Evolutionary conservation across 2,113 vertebrate genomes (phyloP), one percentile per base, ranked within the genome.

Genomic region (Gnathonemus echidnorhynchus): DNA sequence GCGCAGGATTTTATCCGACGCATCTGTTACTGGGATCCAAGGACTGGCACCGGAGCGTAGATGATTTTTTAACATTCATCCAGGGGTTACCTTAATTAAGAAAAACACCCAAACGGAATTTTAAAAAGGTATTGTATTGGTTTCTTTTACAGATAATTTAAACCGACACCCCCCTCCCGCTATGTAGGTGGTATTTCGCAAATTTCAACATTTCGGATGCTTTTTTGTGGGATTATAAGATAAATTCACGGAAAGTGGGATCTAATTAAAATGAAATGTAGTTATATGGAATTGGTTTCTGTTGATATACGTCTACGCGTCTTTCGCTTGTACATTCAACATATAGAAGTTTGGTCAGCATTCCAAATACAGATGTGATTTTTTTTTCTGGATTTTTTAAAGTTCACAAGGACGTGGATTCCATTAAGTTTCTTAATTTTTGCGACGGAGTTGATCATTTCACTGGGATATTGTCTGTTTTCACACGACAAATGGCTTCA

Each of bases 1-100:
- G 94, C 92, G 93, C 91, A 90, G 90, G 91, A 93, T 88, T 92
- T 92, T 74, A 27, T 87, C 93, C 92, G 92, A 92, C 95, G 95
- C 96, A 96, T 91, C 95, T 95, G 19, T 92, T 93, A 86, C 93
- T 94, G 92, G 93, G 88, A 93, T 92, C 91, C 88, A 50, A 90
- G 92, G 93, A 95, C 86, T 62, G 89, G 91, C 90, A 94, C 89
- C 92, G 93, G 92, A 95, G 92, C 80, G 86, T 77, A 89, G 88
- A 91, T 90, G 90, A 90, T 53, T 88, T 42, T 56, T 56, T 83
- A n/a, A 70, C 31, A 90, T 93, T 95, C 92, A 92, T 89, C 74
- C 93, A 92, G 92, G 92, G 94, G 95, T 95, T 93, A 95, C 94
- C 94, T 93, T 86, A 91, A 93, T 92, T 90, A 85, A 90, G 90